Evolutionary conservation across 2,797 vertebrate genomes (phyloP).

Genomic region (Sebastes variabilis): DNA sequence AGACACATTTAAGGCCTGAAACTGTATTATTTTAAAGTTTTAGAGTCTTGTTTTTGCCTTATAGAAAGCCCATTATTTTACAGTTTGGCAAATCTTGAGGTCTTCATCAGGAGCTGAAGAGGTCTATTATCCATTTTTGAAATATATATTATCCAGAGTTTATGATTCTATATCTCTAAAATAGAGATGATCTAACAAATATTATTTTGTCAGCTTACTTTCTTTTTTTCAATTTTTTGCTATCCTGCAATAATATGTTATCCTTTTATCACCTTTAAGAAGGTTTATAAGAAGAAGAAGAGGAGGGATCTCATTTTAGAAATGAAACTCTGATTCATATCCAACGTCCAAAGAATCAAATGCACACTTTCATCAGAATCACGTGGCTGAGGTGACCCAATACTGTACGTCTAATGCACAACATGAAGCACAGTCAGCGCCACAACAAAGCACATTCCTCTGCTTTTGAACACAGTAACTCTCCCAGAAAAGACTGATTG

Average conservation of each 20-base stretch:
- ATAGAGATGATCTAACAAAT: conserved; percentile 41
- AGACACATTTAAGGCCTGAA: conserved; percentile 33
- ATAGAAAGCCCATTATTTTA: conserved; percentile 33
- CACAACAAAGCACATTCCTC: conserved; percentile 63
- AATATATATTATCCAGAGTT: conserved; percentile 57
- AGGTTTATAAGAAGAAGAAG: conserved; percentile 10
- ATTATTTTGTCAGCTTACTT: conserved; percentile 32
- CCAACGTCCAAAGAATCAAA: conserved; percentile 53
- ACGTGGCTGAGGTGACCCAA: conserved; percentile 30
- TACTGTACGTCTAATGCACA: conserved; percentile 55
- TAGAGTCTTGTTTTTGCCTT: conserved; percentile 41
- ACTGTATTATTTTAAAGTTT: conserved; percentile 43
- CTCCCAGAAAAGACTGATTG: conserved; percentile 7
- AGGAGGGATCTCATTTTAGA: conserved; percentile 35
- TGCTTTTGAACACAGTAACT: conserved; percentile 16
- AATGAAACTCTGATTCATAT: conserved; percentile 34
- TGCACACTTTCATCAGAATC: conserved; percentile 33
- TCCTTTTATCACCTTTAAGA: conserved; percentile 35
- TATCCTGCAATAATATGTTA: conserved; percentile 37
- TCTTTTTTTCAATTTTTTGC: conserved; percentile 24
- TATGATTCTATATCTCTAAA: conserved; percentile 49
- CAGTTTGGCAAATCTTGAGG: conserved; percentile 54
- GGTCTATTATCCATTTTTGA: conserved; percentile 53
- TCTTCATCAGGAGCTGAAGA: conserved; percentile 42
- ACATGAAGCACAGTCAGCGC: conserved; percentile 61